Evolutionary conservation across 2,888 invertebrate genomes (phyloP).

Genomic region (Endotricha flammealis): DNA sequence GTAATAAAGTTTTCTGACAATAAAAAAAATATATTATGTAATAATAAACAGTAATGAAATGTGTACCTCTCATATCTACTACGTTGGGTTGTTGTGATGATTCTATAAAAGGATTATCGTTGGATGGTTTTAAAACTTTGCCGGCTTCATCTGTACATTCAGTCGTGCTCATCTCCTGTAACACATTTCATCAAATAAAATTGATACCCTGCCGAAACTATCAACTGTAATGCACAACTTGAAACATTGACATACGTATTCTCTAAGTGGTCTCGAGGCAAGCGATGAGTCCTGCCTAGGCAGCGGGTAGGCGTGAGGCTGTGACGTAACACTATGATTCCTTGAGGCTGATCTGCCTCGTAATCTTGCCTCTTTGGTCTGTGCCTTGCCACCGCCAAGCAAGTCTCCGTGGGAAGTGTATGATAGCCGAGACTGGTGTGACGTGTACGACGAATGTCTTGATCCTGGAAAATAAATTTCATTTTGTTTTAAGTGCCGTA

Average conservation of each 20-base stretch:
- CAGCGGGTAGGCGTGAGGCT: slow-evolving; percentile 69
- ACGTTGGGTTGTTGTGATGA: slow-evolving; percentile 91
- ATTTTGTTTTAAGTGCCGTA: no score
- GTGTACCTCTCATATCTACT: slow-evolving; percentile 94
- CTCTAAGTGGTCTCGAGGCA: slow-evolving; percentile 82
- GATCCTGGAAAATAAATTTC: slow-evolving; percentile 84
- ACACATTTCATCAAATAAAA: slow-evolving; percentile 18
- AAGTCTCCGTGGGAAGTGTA: slow-evolving; percentile 97
- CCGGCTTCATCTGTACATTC: slow-evolving; percentile 88
- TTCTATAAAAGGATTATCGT: slow-evolving; percentile 95
- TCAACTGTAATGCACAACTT: no score
- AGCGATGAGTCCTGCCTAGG: slow-evolving; percentile 77
- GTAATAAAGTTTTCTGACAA: no score
- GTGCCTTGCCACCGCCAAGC: slow-evolving; percentile 84
- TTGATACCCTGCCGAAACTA: no score
- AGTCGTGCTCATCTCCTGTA: slow-evolving; percentile 86
- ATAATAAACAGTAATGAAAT: neutral
- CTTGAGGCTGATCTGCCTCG: slow-evolving; percentile 84
- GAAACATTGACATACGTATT: slow-evolving; percentile 79
- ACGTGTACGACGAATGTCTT: slow-evolving; percentile 96
- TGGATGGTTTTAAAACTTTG: slow-evolving; percentile 86
- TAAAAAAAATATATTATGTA: no score
- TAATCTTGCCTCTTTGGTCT: slow-evolving; percentile 92
- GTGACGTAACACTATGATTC: slow-evolving; percentile 82
- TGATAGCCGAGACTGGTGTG: slow-evolving; percentile 94